A percentile compares a stretch with the other conserved stretches of the same genome.
These are phyloP conservation scores for Ostrea edulis DNA, from an alignment of 1,140 invertebrate genomes.

Conservation along the genomic window DNA sequence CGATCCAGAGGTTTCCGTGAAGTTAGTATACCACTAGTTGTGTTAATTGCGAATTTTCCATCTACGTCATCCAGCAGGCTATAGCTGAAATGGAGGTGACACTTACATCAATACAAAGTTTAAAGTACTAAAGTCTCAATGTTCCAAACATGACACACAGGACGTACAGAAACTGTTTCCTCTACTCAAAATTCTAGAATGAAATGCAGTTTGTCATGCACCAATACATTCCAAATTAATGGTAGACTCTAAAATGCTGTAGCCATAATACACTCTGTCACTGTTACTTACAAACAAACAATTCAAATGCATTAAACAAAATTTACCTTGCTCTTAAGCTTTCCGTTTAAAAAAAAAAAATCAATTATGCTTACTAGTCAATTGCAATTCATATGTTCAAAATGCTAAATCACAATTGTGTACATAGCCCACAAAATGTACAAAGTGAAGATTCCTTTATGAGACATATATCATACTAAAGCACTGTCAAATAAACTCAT, in stretches of 20 bases:
- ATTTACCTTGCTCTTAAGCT: slow-evolving; percentile 13
- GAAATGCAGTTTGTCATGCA: background rate
- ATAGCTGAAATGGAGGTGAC: slow-evolving; percentile 63
- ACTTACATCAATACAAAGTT: background rate
- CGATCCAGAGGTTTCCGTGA: slow-evolving; percentile 87
- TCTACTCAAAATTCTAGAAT: slow-evolving; percentile 4
- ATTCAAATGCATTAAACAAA: slow-evolving; percentile 27
- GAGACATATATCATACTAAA: background rate
- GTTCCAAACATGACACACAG: background rate
- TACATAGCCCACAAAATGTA: slow-evolving; percentile 31
- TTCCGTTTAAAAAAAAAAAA: background rate
- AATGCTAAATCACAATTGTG: slow-evolving; percentile 25
- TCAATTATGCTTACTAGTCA: slow-evolving; percentile 3
- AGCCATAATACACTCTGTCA: background rate
- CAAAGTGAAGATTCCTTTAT: slow-evolving; percentile 19
- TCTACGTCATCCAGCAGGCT: slow-evolving; percentile 63
- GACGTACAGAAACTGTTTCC: background rate
- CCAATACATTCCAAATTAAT: background rate
- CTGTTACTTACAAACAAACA: slow-evolving; percentile 14
- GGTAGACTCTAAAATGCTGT: background rate
- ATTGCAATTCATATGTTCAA: background rate
- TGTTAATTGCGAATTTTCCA: slow-evolving; percentile 92
- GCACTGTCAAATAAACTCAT: slow-evolving; percentile 15
- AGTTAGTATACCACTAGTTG: slow-evolving; percentile 91
- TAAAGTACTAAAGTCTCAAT: background rate